Evolutionary conservation across 2,797 vertebrate species (phyloP).

Genomic region (Platyrinchus mystaceus): DNA sequence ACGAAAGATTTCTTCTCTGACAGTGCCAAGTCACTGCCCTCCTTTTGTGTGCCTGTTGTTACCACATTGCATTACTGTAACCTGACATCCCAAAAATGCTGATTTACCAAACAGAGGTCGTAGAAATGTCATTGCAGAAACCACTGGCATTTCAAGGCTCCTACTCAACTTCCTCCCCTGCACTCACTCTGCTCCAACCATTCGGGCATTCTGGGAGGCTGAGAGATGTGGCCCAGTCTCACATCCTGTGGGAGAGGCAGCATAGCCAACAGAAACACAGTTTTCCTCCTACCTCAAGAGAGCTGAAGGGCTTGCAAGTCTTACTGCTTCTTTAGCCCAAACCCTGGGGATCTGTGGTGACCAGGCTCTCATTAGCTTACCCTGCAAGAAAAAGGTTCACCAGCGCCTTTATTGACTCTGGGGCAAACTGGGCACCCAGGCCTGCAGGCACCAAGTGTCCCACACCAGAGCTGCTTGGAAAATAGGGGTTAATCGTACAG

Average conservation of each 20-base stretch:
- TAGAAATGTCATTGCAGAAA: neutral
- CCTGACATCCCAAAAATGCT: constrained; percentile 7
- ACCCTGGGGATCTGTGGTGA: neutral
- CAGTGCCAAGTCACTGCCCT: neutral
- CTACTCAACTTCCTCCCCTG: neutral
- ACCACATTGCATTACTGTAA: neutral
- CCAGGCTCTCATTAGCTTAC: neutral
- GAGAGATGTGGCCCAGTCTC: accelerated
- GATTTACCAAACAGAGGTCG: neutral
- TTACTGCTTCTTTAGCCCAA: neutral
- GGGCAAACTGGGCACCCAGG: neutral
- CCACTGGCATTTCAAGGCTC: neutral
- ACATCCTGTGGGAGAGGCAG: neutral
- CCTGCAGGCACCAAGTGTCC: neutral
- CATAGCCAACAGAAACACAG: neutral
- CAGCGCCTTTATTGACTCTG: neutral
- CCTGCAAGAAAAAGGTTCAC: neutral
- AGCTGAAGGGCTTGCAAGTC: constrained; percentile 28
- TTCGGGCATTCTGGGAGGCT: neutral
- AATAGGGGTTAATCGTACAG: neutral
- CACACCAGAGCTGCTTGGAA: neutral
- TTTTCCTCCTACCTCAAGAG: constrained; percentile 61
- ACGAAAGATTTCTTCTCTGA: neutral
- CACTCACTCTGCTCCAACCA: neutral
- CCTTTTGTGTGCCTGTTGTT: neutral